Percentiles rank a stretch among this genome's conserved stretches.
phyloP scores from a whole-genome alignment of 2,888 invertebrate genomes.

The Nyleta sp. region DNA sequence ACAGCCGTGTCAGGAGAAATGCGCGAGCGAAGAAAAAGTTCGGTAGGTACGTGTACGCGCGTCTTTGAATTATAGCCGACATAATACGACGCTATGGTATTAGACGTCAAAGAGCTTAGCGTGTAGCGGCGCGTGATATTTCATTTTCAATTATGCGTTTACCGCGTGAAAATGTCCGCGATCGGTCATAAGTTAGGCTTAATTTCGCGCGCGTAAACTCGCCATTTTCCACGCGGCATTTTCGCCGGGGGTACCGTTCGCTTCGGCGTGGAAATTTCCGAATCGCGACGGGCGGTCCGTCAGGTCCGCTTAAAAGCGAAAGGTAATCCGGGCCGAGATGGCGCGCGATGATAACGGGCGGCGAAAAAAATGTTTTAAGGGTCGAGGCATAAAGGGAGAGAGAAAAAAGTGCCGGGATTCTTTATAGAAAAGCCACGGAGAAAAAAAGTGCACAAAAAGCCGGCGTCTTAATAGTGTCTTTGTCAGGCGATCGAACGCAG shows the following conservation, averaged over 20 bases:
- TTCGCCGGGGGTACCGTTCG: constrained; percentile 23
- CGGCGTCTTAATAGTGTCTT: constrained; percentile 31
- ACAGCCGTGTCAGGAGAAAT: constrained; percentile 52
- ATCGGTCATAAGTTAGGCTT: constrained; percentile 58
- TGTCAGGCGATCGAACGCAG: constrained; percentile 18
- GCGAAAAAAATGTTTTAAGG: constrained; percentile 31
- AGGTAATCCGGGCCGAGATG: constrained; percentile 39
- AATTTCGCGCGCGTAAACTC: constrained; percentile 54
- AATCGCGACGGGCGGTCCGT: constrained; percentile 54
- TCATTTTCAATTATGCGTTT: constrained; percentile 66
- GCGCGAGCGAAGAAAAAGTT: constrained; percentile 45
- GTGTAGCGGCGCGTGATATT: constrained; percentile 54
- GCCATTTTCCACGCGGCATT: constrained; percentile 48
- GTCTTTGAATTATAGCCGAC: constrained; percentile 66
- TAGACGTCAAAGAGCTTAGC: constrained; percentile 62
- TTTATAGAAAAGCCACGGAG: constrained; percentile 31
- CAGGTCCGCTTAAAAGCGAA: constrained; percentile 33
- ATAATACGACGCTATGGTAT: constrained; percentile 65
- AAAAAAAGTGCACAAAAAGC: constrained; percentile 35
- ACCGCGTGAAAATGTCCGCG: constrained; percentile 59
- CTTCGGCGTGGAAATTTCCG: constrained; percentile 48
- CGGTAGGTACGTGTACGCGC: constrained; percentile 33
- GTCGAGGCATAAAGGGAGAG: constrained; percentile 7
- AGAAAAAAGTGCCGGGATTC: constrained; percentile 27
- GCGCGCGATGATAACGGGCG: constrained; percentile 27